phyloP scores from a whole-genome alignment of 1,140 invertebrate species.

The Drosophila santomea region DNA sequence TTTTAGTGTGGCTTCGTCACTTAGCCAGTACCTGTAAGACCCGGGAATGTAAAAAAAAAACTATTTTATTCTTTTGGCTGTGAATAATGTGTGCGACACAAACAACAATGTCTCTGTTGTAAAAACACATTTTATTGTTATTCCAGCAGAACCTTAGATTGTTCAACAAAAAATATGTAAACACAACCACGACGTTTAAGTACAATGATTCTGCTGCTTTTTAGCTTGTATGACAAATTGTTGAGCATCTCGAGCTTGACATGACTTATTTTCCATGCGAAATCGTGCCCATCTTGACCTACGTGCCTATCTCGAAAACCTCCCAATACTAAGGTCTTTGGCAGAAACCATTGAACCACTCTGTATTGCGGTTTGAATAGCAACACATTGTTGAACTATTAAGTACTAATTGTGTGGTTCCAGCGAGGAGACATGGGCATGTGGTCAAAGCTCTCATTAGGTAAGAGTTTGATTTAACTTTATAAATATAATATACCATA shows the following conservation, averaged over 20 bases:
- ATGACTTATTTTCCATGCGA: constrained; percentile 44
- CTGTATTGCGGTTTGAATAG: constrained; percentile 45
- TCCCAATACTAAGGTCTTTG: constrained; percentile 31
- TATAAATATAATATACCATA: too few species aligned
- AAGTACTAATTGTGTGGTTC: constrained; percentile 11
- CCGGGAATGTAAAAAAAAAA: not conserved
- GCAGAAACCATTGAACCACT: constrained; percentile 36
- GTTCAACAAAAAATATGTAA: constrained; percentile 7
- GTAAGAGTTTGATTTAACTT: constrained; percentile 14
- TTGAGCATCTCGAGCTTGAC: constrained; percentile 32
- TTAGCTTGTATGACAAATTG: constrained; percentile 32
- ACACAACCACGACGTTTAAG: constrained; percentile 3
- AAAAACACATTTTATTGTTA: constrained; percentile 7
- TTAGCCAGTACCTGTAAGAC: constrained; percentile 1
- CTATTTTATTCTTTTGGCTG: constrained; percentile 5
- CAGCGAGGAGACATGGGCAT: constrained; percentile 12
- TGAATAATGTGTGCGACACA: constrained; percentile 10
- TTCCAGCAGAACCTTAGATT: not conserved
- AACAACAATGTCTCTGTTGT: not conserved
- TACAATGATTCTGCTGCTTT: constrained; percentile 27
- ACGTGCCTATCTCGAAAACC: constrained; percentile 52
- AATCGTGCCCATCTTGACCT: constrained; percentile 69
- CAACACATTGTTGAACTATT: constrained; percentile 13
- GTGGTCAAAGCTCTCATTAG: constrained; percentile 4
- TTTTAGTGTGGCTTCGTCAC: not conserved